A percentile compares a stretch with the other conserved stretches of the same genome.
These are phyloP conservation scores for honey bee (Apis mellifera) DNA, from an alignment of 1,140 invertebrate species.

Conservation along the genomic window DNA sequence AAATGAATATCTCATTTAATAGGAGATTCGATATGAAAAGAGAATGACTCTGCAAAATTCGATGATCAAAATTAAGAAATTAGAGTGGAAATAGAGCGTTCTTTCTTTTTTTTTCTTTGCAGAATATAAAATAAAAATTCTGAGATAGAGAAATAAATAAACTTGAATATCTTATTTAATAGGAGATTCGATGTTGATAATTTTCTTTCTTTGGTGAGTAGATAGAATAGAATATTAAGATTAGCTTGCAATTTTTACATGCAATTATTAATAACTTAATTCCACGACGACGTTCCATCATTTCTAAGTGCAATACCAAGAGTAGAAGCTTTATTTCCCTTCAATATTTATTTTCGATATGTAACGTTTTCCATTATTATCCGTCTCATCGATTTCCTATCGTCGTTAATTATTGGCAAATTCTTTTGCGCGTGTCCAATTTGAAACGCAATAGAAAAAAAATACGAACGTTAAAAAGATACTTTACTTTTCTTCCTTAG, in stretches of 20 bases:
- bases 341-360: constrained; percentile 57
- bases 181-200: too few species aligned
- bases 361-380: constrained; percentile 43
- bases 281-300: background rate
- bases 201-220: too few species aligned
- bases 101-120: too few species aligned
- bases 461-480: background rate
- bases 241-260: background rate
- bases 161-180: too few species aligned
- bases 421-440: constrained; percentile 23
- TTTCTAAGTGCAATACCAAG: background rate
- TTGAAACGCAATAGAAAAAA: background rate
- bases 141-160: too few species aligned
- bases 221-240: background rate
- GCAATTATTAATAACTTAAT: background rate
- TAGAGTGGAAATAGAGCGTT: too few species aligned
- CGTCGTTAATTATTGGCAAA: constrained; percentile 41
- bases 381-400: constrained; percentile 55
- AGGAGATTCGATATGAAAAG: too few species aligned
- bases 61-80: too few species aligned
- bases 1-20: too few species aligned
- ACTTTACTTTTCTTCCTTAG: too few species aligned
- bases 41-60: too few species aligned
- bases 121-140: too few species aligned
- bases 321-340: constrained; percentile 43